These are phyloP conservation scores for Catamblyrhynchus diadema DNA, from an alignment of 2,797 vertebrate species.

Conservation along the genomic window DNA sequence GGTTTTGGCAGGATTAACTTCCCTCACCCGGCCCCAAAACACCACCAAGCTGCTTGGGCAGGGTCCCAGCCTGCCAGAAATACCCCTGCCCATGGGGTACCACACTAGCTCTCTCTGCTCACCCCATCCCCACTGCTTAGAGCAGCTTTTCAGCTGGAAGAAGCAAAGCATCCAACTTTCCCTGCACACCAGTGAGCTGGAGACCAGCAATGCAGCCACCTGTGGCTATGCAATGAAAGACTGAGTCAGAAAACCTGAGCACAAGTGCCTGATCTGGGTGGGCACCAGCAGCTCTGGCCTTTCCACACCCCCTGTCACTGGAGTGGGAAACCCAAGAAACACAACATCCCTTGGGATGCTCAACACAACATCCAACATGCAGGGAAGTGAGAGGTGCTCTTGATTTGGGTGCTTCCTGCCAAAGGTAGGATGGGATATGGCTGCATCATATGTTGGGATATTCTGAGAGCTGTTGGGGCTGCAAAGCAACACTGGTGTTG, in stretches of 20 bases:
- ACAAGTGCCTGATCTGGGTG: fast-evolving
- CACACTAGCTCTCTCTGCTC: fast-evolving
- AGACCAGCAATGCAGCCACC: not conserved
- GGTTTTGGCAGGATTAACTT: not conserved
- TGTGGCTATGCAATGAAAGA: not conserved
- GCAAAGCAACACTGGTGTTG: not conserved
- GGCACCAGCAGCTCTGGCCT: not conserved
- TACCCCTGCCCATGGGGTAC: fast-evolving
- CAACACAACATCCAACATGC: not conserved
- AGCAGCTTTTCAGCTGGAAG: not conserved
- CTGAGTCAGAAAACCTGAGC: not conserved
- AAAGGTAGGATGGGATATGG: not conserved
- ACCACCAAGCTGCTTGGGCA: fast-evolving
- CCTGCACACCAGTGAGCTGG: not conserved
- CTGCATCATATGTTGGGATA: fast-evolving
- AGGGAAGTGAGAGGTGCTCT: not conserved
- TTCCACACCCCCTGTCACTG: fast-evolving
- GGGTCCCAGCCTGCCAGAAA: not conserved
- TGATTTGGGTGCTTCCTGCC: not conserved
- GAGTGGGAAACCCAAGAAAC: not conserved
- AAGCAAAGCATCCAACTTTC: not conserved
- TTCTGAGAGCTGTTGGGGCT: not conserved
- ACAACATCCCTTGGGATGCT: not conserved
- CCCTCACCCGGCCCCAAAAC: not conserved
- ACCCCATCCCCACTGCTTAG: not conserved